phyloP scores from a whole-genome alignment of 2,888 invertebrate genomes.

The Dendrolimus pini region DNA sequence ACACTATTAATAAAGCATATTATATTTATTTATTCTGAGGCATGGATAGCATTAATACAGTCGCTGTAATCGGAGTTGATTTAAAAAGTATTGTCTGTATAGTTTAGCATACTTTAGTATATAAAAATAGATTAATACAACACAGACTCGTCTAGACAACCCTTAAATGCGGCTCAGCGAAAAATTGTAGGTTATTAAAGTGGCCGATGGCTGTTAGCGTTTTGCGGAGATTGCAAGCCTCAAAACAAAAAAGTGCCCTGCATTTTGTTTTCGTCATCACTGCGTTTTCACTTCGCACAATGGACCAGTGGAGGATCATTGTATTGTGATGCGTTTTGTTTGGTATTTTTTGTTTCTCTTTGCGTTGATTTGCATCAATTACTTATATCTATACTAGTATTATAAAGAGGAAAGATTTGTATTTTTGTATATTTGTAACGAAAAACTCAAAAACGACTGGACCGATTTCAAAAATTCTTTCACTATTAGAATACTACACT shows the following conservation, averaged over 20 bases:
- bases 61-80: too few species aligned
- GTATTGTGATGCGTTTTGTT: not conserved
- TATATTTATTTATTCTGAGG: too few species aligned
- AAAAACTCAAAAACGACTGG: too few species aligned
- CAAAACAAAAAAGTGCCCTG: not conserved
- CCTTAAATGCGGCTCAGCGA: slow-evolving; percentile 5
- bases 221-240: not conserved
- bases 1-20: too few species aligned
- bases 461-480: too few species aligned
- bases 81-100: too few species aligned
- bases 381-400: not conserved
- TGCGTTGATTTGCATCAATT: not conserved
- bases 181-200: slow-evolving; percentile 18
- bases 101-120: too few species aligned
- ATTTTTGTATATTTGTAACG: too few species aligned
- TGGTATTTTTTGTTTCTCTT: not conserved
- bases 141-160: not conserved
- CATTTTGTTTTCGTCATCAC: not conserved
- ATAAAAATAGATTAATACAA: too few species aligned
- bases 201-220: not conserved
- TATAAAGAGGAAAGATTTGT: too few species aligned
- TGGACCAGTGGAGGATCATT: not conserved
- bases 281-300: not conserved
- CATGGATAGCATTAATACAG: too few species aligned
- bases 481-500: too few species aligned